A percentile compares a stretch with the other conserved stretches of the same genome.
Evolutionary conservation across 2,888 invertebrate species (phyloP).

Genomic region (Nebria brevicollis): DNA sequence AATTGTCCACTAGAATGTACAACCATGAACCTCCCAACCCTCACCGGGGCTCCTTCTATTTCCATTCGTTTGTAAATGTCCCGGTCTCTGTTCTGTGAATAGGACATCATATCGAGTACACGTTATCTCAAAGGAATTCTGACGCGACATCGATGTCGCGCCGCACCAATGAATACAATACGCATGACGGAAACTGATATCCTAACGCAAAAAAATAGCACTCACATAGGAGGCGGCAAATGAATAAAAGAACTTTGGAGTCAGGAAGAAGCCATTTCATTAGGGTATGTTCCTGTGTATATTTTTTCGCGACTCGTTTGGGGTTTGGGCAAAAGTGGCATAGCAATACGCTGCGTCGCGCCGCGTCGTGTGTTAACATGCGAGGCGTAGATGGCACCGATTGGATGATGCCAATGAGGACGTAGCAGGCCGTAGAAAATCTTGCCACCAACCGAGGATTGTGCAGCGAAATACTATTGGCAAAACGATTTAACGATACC

Average conservation of each 20-base stretch:
- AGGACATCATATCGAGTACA: background rate
- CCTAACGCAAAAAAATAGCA: conserved; percentile 11
- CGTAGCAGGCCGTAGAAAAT: background rate
- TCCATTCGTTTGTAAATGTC: background rate
- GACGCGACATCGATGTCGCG: conserved; percentile 7
- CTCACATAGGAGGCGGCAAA: conserved; percentile 28
- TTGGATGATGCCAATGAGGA: background rate
- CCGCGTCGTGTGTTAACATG: conserved; percentile 23
- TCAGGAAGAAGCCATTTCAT: conserved; percentile 33
- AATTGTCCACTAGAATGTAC: conserved; percentile 16
- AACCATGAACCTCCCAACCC: conserved; percentile 17
- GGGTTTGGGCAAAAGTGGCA: background rate
- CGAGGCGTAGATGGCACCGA: conserved; percentile 14
- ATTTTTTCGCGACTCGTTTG: background rate
- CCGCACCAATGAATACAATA: conserved; percentile 17
- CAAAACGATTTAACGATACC: background rate
- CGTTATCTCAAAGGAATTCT: background rate
- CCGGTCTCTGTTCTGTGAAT: background rate
- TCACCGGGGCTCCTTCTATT: conserved; percentile 7
- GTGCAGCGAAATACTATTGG: background rate
- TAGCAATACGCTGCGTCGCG: background rate
- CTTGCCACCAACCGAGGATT: background rate
- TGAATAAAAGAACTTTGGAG: conserved; percentile 34
- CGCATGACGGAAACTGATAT: conserved; percentile 7
- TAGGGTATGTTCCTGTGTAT: conserved; percentile 29